Base-by-base conservation (phyloP, 2,797 vertebrate species). In the Botia kubotai region DNA sequence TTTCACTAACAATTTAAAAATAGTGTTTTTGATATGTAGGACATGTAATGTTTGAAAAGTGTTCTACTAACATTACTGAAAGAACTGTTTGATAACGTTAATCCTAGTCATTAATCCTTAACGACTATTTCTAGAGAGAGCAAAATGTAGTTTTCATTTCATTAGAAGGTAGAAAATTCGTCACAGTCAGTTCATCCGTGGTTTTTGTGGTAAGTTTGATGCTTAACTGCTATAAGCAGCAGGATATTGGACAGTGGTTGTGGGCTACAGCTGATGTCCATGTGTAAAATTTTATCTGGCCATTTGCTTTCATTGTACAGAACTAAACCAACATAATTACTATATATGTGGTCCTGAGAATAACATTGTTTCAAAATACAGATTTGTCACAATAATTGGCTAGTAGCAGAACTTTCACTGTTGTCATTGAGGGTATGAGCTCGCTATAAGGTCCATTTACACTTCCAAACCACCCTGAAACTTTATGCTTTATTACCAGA, bases 241-340 rank as follows among this genome's bases (percentile, higher is more conserved):
- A 77, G 85, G 92, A 91, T 93, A 91, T 93, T 92, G 92, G 89
- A 93, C 90, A 89, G 80, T 92, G 91, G 83, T 89, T 88, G 87
- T 72, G 65, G 89, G 90, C 90, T 88, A 88, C 88, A 89, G 89
- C 88, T 87, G 75, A 79, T 85, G 82, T 83, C 80, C 83, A 65
- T 89, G 88, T 85, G 92, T 88, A 83, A 88, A 89, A 89, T 89
- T 75, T 86, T 62, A 57, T 19, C 7, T 70, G 88, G 91, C 92
- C 91, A 83, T 92, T 92, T 92, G 86, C 86, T 88, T 84, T 75
- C 58, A 87, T 87, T 91, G 82, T 88, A 83, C 83, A 88, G 62
- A 85, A 88, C 85, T 86, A 89, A 89, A 89, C 79, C 88, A 90
- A 91, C 87, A 89, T 75, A 75, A 86, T 65, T 1, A 84, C 76